phyloP scores from a whole-genome alignment of 2,888 invertebrate genomes.

The Metacarcinus magister region DNA sequence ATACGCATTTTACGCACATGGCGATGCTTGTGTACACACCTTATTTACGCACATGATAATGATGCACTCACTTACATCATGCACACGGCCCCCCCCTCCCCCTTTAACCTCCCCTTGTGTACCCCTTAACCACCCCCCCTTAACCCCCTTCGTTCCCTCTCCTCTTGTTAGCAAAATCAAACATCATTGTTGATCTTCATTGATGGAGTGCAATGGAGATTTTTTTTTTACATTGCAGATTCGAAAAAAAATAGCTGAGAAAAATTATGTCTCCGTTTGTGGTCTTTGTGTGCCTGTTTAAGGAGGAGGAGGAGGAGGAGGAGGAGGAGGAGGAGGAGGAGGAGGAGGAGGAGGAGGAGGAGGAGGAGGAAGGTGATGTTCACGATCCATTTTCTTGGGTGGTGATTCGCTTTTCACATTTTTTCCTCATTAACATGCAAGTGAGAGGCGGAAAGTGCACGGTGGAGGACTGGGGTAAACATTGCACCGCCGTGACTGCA shows the following conservation, averaged over 20 bases:
- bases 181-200: constrained; percentile 19
- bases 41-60: constrained; percentile 1
- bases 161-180: constrained; percentile 12
- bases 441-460: background rate
- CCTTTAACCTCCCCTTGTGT: background rate
- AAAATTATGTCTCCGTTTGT: background rate
- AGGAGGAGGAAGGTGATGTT: background rate
- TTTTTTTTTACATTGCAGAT: background rate
- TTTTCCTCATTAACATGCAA: background rate
- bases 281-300: constrained; percentile 3
- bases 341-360: constrained; percentile 6
- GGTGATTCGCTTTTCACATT: constrained; percentile 29
- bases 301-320: constrained; percentile 21
- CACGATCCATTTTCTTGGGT: background rate
- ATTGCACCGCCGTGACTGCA: background rate
- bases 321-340: background rate
- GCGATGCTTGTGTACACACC: background rate
- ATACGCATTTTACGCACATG: background rate
- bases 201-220: background rate
- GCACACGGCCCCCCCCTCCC: background rate
- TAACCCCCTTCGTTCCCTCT: background rate
- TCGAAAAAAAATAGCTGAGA: background rate
- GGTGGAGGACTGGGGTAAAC: background rate
- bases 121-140: background rate
- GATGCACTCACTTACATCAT: background rate